Evolutionary conservation across 2,797 vertebrate genomes (phyloP).

Genomic region (Mallotus villosus): DNA sequence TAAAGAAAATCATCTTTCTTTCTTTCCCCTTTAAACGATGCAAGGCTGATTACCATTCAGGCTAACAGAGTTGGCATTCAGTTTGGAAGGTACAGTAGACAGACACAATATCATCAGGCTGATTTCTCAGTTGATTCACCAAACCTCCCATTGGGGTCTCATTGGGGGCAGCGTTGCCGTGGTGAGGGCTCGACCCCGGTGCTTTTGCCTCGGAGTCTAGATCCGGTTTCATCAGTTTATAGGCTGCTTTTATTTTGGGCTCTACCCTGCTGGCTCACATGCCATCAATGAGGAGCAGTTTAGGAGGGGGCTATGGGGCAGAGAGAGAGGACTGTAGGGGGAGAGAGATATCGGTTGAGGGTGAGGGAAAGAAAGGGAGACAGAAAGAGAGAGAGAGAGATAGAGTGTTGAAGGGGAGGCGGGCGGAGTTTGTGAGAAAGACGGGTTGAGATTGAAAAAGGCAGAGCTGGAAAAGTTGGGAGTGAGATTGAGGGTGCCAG

Average conservation of each 20-base stretch:
- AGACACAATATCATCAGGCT: background rate
- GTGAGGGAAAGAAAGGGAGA: slow-evolving; percentile 1
- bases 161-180: slow-evolving; percentile 27
- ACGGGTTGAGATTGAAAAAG: slow-evolving; percentile 12
- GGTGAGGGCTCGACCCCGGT: slow-evolving; percentile 21
- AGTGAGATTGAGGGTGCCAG: slow-evolving; percentile 24
- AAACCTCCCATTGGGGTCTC: background rate
- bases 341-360: slow-evolving; percentile 5
- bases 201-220: background rate
- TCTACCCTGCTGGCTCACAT: slow-evolving; percentile 24
- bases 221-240: slow-evolving; percentile 49
- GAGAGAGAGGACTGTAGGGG: slow-evolving; percentile 8
- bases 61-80: slow-evolving; percentile 4
- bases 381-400: slow-evolving; percentile 17
- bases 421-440: slow-evolving; percentile 11
- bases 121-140: slow-evolving; percentile 11
- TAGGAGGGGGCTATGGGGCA: slow-evolving; percentile 14
- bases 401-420: background rate
- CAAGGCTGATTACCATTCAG: background rate
- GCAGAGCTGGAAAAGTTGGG: slow-evolving; percentile 11
- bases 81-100: background rate
- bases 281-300: slow-evolving; percentile 18
- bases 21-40: background rate
- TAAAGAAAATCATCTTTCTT: background rate
- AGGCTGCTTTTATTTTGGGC: slow-evolving; percentile 42